Conservation (phyloP, 2,888 invertebrate genomes). For the Acrobasis repandana region DNA sequence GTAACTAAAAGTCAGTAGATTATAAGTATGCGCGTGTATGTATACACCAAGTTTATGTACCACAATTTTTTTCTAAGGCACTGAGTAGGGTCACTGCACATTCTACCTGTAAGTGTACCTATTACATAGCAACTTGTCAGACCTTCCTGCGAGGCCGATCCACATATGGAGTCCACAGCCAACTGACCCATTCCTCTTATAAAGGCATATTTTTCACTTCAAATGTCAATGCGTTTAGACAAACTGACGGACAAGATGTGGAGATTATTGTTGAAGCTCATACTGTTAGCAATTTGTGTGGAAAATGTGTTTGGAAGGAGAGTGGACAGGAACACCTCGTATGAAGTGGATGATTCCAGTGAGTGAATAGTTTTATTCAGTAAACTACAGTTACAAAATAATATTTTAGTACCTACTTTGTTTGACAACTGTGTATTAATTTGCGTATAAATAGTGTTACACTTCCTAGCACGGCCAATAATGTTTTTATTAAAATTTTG, state of each 20-base stretch:
- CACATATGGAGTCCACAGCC: conserved; percentile 57
- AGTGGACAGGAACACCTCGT: conserved; percentile 41
- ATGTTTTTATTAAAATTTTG: too few relatives aligned
- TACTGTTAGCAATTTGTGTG: conserved; percentile 45
- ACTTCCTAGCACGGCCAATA: too few relatives aligned
- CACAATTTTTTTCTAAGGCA: conserved; percentile 1
- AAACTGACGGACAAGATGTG: conserved; percentile 43
- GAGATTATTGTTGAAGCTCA: conserved; percentile 40
- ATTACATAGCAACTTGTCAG: conserved; percentile 37
- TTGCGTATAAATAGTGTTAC: too few relatives aligned
- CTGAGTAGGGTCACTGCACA: conserved; percentile 12
- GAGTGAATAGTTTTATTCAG: conserved; percentile 27
- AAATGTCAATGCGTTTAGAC: conserved; percentile 49
- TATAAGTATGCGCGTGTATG: too few relatives aligned
- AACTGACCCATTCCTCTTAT: conserved; percentile 59
- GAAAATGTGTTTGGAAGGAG: conserved; percentile 45
- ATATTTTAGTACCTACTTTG: too few relatives aligned
- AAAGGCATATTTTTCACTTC: conserved; percentile 54
- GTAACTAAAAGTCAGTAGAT: too few relatives aligned
- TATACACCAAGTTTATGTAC: conserved; percentile 39
- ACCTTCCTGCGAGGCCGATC: conserved; percentile 38
- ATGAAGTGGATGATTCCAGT: conserved; percentile 42
- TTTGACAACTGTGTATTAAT: too few relatives aligned
- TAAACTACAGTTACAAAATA: background rate
- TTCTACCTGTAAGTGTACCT: conserved; percentile 25